Base-by-base conservation (phyloP, 2,797 vertebrate species). In the Linurgus olivaceus region DNA sequence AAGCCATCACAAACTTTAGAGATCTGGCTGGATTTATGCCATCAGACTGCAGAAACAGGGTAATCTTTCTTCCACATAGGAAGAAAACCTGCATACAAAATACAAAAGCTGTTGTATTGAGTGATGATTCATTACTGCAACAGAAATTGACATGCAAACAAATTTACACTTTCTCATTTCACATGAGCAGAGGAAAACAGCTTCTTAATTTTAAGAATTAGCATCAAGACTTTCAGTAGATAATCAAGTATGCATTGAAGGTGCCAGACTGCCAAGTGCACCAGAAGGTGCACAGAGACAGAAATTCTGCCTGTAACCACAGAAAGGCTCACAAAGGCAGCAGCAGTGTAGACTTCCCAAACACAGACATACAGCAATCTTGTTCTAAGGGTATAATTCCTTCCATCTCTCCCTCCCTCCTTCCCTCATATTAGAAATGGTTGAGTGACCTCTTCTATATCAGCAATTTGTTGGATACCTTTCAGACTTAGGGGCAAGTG, bases 111-210 rank as follows among this genome's bases (percentile, higher is more conserved):
- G 48, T 65, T 76, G 57, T 78, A 68, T 42, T 82, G 79, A 90
- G 78, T 79, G 74, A 88, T 95, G 93, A 97, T 74, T 92, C 87
- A 70, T 93, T 79, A 76, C 68, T 88, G 82, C 81, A 79, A 83
- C 31, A 70, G 73, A 94, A 95, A 40, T 54, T 70, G 63, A 31
- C 40, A 87, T 90, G 77, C 80, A 94, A 68, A 75, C 31, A 71
- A 84, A 72, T 93, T 29, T 71, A 9, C 29, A 51, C 72, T 96
- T 96, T 88, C 73, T 95, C 59, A 54, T 96, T 94, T 86, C 67
- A 75, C 42, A n/a, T 20, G 13, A 24, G 20, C 66, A 95, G 75
- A 95, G 50, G 78, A 95, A 95, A 63, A n/a, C 13, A 71, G 24
- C 52, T 85, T 76, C 52, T 94, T 62, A 88, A 77, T 74, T 78